These are phyloP conservation scores for Sciurus niger DNA, from an alignment of 2,113 vertebrate genomes.

Conservation along the genomic window DNA sequence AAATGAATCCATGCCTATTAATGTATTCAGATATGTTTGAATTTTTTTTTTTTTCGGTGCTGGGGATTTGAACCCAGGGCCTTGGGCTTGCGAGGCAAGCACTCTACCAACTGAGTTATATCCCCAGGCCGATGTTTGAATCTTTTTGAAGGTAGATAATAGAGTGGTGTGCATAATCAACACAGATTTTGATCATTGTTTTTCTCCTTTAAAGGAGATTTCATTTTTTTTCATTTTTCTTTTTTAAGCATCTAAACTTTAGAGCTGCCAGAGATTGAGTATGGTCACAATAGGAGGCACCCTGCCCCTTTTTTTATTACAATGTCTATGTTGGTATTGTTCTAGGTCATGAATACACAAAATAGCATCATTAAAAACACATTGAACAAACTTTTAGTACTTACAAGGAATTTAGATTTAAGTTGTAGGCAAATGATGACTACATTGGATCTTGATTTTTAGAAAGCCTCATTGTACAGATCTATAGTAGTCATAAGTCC, in stretches of 20 bases:
- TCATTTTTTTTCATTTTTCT: neutral
- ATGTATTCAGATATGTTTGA: neutral
- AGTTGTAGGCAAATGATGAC: neutral
- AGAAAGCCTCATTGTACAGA: neutral
- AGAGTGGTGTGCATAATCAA: neutral
- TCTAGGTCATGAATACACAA: neutral
- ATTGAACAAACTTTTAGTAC: neutral
- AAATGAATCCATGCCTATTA: neutral
- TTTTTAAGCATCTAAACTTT: neutral
- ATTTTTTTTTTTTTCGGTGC: no score
- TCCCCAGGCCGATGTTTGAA: neutral
- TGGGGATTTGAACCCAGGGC: no score
- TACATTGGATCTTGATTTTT: neutral
- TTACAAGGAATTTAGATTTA: slow-evolving; percentile 23
- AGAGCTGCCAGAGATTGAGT: neutral
- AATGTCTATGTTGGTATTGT: neutral
- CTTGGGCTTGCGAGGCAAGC: no score
- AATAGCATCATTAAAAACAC: slow-evolving; percentile 5
- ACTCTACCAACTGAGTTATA: no score
- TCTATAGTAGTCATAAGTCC: neutral
- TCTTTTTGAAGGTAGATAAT: neutral
- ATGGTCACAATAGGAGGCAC: neutral
- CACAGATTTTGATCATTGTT: neutral
- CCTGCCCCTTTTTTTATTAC: slow-evolving; percentile 1
- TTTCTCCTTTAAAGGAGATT: slow-evolving; percentile 43